A percentile compares a stretch with the other conserved stretches of the same genome.
phyloP scores from a whole-genome alignment of 1,140 invertebrate species.

The Sinella curviseta region DNA sequence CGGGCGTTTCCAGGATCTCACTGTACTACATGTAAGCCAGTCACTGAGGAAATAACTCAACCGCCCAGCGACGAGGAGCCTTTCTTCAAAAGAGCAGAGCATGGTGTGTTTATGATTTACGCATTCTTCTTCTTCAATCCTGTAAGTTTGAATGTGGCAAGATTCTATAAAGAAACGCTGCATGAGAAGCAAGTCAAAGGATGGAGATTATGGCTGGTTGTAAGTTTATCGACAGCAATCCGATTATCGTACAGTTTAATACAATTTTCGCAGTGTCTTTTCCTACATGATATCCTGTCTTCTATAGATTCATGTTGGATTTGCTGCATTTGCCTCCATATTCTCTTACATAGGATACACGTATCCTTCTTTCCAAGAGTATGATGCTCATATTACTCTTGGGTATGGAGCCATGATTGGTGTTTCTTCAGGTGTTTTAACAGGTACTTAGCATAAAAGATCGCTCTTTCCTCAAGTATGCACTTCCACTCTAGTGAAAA shows the following conservation, averaged over 20 bases:
- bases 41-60: background rate
- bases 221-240: background rate
- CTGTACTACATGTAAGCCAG: background rate
- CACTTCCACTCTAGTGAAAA: too few species aligned
- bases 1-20: background rate
- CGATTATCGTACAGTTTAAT: too few species aligned
- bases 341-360: background rate
- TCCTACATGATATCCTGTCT: background rate
- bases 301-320: slow-evolving; percentile 1
- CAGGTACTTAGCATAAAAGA: background rate
- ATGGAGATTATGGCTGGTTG: background rate
- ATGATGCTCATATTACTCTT: background rate
- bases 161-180: slow-evolving; percentile 13
- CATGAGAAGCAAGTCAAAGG: slow-evolving; percentile 3
- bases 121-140: slow-evolving; percentile 18
- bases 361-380: background rate
- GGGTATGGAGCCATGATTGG: background rate
- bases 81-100: background rate
- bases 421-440: background rate
- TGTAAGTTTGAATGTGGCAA: background rate
- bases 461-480: background rate
- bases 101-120: background rate
- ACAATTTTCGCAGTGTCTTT: background rate
- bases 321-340: background rate
- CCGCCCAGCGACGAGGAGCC: background rate